Evolutionary conservation across 2,888 invertebrate genomes (phyloP).

Genomic region (Trypoxylon attenuatum): DNA sequence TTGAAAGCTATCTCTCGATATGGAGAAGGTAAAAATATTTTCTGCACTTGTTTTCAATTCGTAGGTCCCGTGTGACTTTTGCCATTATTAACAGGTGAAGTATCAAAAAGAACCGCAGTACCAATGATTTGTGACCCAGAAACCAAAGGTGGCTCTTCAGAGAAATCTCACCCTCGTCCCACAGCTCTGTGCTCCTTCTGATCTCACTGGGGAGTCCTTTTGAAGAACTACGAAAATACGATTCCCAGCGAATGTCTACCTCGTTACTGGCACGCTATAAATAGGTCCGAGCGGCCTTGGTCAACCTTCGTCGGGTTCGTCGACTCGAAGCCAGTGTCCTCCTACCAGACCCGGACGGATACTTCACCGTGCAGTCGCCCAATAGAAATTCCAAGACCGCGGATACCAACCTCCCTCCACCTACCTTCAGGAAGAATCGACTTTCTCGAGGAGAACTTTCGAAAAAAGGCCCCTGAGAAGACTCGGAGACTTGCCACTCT

Average conservation of each 20-base stretch:
- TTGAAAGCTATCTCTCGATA: no score
- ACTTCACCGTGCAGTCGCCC: conserved; percentile 1
- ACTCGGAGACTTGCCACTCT: no score
- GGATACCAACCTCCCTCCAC: not conserved
- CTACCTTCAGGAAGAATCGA: not conserved
- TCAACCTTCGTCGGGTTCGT: conserved; percentile 55
- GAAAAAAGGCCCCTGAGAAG: no score
- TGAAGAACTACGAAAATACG: conserved; percentile 45
- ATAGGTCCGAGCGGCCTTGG: conserved; percentile 56
- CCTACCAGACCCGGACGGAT: conserved; percentile 10
- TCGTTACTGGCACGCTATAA: conserved; percentile 51
- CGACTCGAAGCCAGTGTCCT: conserved; percentile 45
- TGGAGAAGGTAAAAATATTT: no score
- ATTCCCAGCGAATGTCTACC: conserved; percentile 47
- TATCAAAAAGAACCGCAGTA: no score
- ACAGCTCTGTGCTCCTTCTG: no score
- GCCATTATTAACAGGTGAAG: no score
- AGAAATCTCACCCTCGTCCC: not conserved
- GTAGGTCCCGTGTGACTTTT: no score
- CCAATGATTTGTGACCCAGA: no score
- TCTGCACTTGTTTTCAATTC: no score
- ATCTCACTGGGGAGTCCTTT: conserved; percentile 12
- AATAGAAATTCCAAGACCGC: conserved; percentile 10
- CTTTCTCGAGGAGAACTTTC: not conserved
- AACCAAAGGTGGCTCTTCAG: no score